Percentiles rank a stretch among this genome's conserved stretches.
Conservation (phyloP, 1,140 invertebrate genomes). For the Drosophila tani region DNA sequence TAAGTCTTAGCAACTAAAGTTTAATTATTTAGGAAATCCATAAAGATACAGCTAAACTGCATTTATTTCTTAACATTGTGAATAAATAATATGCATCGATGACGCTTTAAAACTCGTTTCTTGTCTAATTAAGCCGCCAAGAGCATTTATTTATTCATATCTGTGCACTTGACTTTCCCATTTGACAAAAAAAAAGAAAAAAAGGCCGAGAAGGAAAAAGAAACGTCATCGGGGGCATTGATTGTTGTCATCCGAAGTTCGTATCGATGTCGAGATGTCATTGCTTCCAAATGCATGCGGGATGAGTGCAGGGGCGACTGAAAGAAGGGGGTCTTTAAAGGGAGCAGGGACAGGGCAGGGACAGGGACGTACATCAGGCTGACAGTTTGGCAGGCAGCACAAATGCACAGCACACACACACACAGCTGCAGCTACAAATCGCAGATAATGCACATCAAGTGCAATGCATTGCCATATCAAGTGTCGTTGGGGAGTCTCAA, state of each 20-base stretch:
- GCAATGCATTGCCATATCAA: constrained; percentile 54
- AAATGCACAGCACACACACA: constrained; percentile 39
- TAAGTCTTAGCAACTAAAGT: background rate
- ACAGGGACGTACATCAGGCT: constrained; percentile 20
- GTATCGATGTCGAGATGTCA: constrained; percentile 30
- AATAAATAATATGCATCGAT: background rate
- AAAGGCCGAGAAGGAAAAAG: constrained; percentile 19
- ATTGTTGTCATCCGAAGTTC: constrained; percentile 37
- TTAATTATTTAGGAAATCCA: background rate
- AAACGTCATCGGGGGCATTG: constrained; percentile 37
- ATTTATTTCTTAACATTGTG: background rate
- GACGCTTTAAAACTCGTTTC: background rate
- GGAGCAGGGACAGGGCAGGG: background rate
- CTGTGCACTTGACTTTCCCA: constrained; percentile 24
- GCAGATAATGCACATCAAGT: constrained; percentile 69
- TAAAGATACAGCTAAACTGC: no score
- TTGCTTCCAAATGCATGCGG: constrained; percentile 3
- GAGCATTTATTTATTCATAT: background rate
- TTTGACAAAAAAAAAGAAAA: constrained; percentile 4
- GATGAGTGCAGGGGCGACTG: constrained; percentile 7
- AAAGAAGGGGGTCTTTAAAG: background rate
- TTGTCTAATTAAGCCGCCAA: constrained; percentile 7
- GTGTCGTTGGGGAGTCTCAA: constrained; percentile 32
- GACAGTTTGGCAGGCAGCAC: constrained; percentile 48
- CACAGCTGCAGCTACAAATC: constrained; percentile 26